Evolutionary conservation across 2,113 vertebrate genomes (phyloP).

Genomic region (Tragelaphus strepsiceros): DNA sequence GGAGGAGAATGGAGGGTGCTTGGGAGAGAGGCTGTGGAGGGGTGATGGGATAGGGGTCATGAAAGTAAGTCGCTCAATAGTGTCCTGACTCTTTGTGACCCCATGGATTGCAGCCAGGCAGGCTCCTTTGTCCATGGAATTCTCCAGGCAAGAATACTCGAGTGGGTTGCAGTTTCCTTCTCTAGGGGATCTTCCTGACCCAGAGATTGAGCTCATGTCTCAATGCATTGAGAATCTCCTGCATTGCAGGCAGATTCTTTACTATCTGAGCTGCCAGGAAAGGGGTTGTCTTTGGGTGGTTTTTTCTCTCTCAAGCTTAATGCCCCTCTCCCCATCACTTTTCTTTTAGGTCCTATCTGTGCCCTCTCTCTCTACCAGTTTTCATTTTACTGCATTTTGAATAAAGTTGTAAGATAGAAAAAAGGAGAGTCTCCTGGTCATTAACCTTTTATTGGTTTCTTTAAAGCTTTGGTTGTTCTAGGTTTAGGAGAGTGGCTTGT

Average conservation of each 20-base stretch:
- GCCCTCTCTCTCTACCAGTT: neutral
- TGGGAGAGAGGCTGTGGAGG: slow-evolving; percentile 55
- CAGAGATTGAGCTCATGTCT: neutral
- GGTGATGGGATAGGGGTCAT: slow-evolving; percentile 57
- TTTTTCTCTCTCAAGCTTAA: slow-evolving; percentile 69
- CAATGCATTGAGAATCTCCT: neutral
- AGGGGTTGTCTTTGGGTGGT: slow-evolving; percentile 35
- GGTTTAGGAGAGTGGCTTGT: neutral
- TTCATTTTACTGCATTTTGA: neutral
- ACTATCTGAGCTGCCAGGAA: neutral
- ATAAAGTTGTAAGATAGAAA: neutral
- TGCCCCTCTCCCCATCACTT: slow-evolving; percentile 40
- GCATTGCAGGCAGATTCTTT: neutral
- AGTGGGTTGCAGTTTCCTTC: neutral
- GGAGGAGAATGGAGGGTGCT: slow-evolving; percentile 69
- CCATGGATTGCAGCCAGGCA: neutral
- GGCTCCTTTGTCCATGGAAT: neutral
- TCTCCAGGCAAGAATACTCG: neutral
- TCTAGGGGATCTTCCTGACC: neutral
- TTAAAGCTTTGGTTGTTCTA: neutral
- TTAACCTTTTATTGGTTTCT: slow-evolving; percentile 1
- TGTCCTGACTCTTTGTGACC: neutral
- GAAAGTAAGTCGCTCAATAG: neutral
- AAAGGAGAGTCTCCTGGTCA: neutral
- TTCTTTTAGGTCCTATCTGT: neutral